These are phyloP conservation scores for Nasonovia ribisnigri DNA, from an alignment of 2,888 invertebrate genomes.

Conservation along the genomic window DNA sequence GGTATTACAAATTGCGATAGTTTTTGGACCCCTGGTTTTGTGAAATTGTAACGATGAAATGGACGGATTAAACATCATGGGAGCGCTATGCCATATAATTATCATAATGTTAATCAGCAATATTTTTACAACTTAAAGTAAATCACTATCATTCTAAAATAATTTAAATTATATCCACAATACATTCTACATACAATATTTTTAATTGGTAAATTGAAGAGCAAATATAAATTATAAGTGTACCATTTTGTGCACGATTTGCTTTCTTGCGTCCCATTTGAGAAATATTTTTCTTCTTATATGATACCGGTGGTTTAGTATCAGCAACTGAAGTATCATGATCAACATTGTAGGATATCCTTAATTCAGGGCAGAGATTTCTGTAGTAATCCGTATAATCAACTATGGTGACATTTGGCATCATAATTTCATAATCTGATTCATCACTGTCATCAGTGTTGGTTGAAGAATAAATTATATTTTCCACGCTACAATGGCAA, in stretches of 20 bases:
- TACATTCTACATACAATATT: not conserved
- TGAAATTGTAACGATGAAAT: no score
- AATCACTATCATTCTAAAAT: not conserved
- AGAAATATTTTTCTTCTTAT: slow-evolving; percentile 49
- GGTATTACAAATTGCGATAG: no score
- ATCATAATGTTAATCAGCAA: not conserved
- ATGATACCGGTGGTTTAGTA: not conserved
- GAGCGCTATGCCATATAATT: no score
- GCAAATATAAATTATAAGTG: not conserved
- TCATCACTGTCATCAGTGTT: not conserved
- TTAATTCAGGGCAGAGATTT: not conserved
- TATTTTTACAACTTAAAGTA: not conserved
- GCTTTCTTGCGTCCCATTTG: slow-evolving; percentile 64
- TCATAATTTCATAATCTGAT: not conserved
- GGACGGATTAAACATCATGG: no score
- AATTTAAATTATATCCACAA: not conserved
- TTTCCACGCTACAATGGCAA: not conserved
- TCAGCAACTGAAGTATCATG: not conserved
- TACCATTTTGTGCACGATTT: slow-evolving; percentile 64
- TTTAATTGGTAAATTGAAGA: not conserved
- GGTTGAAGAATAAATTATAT: not conserved
- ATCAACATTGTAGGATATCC: not conserved
- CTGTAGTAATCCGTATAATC: not conserved
- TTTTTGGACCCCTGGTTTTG: no score
- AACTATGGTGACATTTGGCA: not conserved